Conservation (phyloP, 2,797 vertebrate genomes). For the Arrhamphus sclerolepis region DNA sequence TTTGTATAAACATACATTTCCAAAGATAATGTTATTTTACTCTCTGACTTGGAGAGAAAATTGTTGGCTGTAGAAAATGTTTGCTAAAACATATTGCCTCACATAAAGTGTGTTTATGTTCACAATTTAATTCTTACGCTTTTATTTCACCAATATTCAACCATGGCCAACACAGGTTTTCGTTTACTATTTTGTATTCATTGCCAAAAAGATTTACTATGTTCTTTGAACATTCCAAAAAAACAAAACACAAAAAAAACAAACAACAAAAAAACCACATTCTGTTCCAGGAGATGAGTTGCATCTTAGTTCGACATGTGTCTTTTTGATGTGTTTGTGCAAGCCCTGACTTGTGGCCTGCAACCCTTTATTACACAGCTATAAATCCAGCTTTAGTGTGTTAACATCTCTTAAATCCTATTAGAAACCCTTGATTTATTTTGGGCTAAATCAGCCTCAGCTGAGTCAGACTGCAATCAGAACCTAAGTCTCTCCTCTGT, state of each 20-base stretch:
- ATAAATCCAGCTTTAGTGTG: conserved; percentile 27
- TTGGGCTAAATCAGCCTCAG: conserved; percentile 8
- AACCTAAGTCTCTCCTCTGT: neutral
- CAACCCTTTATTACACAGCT: neutral
- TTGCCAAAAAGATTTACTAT: neutral
- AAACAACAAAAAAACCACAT: neutral
- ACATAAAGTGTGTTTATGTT: too few species aligned
- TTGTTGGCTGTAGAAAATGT: too few species aligned
- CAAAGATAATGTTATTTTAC: too few species aligned
- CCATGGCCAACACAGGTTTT: neutral
- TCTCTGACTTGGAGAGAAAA: too few species aligned
- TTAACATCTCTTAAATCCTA: conserved; percentile 30
- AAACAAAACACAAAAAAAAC: neutral
- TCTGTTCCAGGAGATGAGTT: neutral
- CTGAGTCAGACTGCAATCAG: conserved; percentile 15
- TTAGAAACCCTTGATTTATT: conserved; percentile 35
- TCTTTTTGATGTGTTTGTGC: neutral
- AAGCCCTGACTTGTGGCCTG: neutral
- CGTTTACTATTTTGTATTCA: neutral
- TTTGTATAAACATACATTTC: too few species aligned
- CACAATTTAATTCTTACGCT: too few species aligned
- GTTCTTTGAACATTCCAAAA: neutral
- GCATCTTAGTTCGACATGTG: neutral
- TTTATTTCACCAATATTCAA: too few species aligned
- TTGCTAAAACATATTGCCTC: too few species aligned